phyloP scores from a whole-genome alignment of 2,888 invertebrate species.

The Tiphia femorata region DNA sequence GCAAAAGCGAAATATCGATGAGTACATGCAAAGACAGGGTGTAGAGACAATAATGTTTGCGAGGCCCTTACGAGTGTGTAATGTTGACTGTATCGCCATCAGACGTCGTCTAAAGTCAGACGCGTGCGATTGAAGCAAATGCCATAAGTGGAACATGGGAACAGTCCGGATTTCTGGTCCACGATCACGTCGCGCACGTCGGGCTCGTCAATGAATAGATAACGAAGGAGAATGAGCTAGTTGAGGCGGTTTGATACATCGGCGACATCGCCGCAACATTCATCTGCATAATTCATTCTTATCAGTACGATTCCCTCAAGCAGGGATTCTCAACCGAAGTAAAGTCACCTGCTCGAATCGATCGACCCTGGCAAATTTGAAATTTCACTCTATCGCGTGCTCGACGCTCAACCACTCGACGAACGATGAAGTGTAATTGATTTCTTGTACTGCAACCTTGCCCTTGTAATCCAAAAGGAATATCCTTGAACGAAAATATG shows the following conservation, averaged over 20 bases:
- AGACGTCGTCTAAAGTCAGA: constrained; percentile 52
- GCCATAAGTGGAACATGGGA: constrained; percentile 65
- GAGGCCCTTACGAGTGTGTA: not conserved
- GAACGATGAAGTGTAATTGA: no score
- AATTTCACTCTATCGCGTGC: no score
- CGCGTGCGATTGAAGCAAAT: constrained; percentile 54
- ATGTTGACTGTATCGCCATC: constrained; percentile 29
- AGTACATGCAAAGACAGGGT: not conserved
- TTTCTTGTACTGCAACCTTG: no score
- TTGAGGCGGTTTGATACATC: constrained; percentile 66
- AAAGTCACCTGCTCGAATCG: no score
- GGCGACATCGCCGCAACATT: constrained; percentile 66
- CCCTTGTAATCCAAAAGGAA: no score
- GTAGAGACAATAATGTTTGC: not conserved
- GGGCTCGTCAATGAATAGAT: constrained; percentile 66
- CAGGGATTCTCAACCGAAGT: constrained; percentile 60
- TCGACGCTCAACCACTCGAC: no score
- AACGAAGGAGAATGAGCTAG: constrained; percentile 68
- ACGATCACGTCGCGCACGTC: constrained; percentile 62
- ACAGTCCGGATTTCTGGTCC: constrained; percentile 66
- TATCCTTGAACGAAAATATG: no score
- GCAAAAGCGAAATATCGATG: no score
- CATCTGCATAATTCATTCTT: constrained; percentile 67
- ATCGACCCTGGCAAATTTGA: no score
- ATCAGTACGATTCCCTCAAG: constrained; percentile 61